Base-by-base conservation (phyloP, 2,113 vertebrate species). In the Platysternon megacephalum region DNA sequence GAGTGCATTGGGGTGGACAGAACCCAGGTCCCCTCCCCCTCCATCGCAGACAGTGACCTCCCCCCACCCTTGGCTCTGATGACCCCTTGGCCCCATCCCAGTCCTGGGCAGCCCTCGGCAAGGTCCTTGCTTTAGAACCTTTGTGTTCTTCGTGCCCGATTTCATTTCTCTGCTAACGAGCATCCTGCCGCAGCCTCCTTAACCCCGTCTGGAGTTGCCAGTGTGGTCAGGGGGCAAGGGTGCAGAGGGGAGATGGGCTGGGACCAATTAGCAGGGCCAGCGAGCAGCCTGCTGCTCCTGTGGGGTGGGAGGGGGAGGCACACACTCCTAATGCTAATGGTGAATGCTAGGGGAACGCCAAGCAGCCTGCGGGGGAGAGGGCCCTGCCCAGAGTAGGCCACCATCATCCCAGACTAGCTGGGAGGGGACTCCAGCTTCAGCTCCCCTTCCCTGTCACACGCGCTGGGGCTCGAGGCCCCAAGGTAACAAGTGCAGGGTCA, bases 81-180 rank as follows among this genome's bases (percentile, higher is more conserved):
- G 78, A 56, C 46, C 48, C 79, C 85, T 79, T 42, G 58, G 81
- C 65, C 53, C 32, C 52, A 68, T 92, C 68, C 84, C 87, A 68
- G 68, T 78, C 80, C 76, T 52, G 86, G 81, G 91, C 78, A 53
- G 44, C 49, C 79, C 46, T 80, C 7, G 6, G 61, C 32, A 16
- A 14, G 39, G 52, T 44, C 52, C 61, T 51, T 91, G 79, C 90
- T 82, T 86, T 86, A 82, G 84, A 82, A 74, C 84, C 53, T 89
- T 74, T 39, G 79, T 78, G 51, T 55, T 78, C 44, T 82, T 58
- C 1, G 3, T 35, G 32, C 61, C 79, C 48, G 56, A 49, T 86
- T 90, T 93, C 83, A 94, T 94, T 90, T 93, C 74, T 86, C 86
- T 94, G 86, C 84, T 85, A 86, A 85, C 80, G 91, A 92, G 93